phyloP scores from a whole-genome alignment of 2,113 vertebrate species.

The Typhlomys cinereus region DNA sequence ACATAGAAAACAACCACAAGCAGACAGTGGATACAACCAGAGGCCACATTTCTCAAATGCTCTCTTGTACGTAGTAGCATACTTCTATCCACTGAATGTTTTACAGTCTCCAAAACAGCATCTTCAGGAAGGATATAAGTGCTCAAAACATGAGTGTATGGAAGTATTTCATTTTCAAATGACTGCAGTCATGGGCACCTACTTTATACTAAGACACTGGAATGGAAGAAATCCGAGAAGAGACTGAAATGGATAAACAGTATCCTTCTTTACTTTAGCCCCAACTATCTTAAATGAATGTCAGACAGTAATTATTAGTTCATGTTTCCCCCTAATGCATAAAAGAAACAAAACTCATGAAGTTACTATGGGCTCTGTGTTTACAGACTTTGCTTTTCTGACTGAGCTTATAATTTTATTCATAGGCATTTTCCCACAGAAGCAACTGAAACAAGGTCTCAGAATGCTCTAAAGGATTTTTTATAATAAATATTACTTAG shows the following conservation, averaged over 20 bases:
- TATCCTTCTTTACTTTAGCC: background rate
- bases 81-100: background rate
- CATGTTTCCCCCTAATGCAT: background rate
- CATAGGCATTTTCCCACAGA: background rate
- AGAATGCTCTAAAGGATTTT: background rate
- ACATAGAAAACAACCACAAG: background rate
- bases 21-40: background rate
- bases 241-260: background rate
- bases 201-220: background rate
- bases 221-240: background rate
- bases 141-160: background rate
- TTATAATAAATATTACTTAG: background rate
- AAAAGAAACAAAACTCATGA: background rate
- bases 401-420: background rate
- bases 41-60: background rate
- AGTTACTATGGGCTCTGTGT: background rate
- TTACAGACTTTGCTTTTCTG: background rate
- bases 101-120: background rate
- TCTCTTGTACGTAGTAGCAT: background rate
- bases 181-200: no score
- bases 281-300: background rate
- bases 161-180: no score
- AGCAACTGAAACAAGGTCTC: background rate
- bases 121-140: no score
- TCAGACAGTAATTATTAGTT: background rate